Conservation (phyloP, 1,140 invertebrate genomes). For the Chelonus insularis region DNA sequence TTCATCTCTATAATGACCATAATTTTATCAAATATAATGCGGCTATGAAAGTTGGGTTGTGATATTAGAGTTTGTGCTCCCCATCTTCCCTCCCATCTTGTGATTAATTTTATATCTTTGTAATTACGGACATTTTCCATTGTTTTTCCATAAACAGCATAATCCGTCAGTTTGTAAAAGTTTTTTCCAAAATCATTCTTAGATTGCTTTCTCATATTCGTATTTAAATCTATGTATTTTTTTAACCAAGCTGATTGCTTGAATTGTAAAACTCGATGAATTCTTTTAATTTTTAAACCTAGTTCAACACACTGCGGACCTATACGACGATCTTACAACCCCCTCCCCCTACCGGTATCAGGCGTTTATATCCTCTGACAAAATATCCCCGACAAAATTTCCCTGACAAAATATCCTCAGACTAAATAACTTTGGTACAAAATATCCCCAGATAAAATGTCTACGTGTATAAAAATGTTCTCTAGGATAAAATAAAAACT, state of each 20-base stretch:
- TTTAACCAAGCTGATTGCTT: conserved; percentile 43
- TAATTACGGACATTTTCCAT: conserved; percentile 42
- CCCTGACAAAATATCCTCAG: no score
- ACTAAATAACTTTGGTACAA: no score
- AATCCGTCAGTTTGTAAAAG: conserved; percentile 41
- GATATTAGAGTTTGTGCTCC: conserved; percentile 22
- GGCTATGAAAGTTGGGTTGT: conserved; percentile 38
- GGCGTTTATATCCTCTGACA: no score
- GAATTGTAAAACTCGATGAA: conserved; percentile 47
- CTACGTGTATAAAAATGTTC: no score
- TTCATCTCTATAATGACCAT: conserved; percentile 28
- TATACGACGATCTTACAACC: no score
- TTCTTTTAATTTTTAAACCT: conserved; percentile 43
- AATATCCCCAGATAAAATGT: no score
- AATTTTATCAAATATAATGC: conserved; percentile 35
- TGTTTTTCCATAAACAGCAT: conserved; percentile 32
- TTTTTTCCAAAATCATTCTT: conserved; percentile 37
- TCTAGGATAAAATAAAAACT: no score
- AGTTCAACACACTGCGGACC: conserved; percentile 32
- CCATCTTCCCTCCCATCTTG: conserved; percentile 19
- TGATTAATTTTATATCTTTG: conserved; percentile 31
- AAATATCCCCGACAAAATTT: no score
- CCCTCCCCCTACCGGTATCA: no score
- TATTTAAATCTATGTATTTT: conserved; percentile 47
- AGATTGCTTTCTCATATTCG: conserved; percentile 35